Evolutionary conservation across 2,797 vertebrate species (phyloP), one percentile per base, ranked within the genome.

Genomic region (Perodicticus potto): DNA sequence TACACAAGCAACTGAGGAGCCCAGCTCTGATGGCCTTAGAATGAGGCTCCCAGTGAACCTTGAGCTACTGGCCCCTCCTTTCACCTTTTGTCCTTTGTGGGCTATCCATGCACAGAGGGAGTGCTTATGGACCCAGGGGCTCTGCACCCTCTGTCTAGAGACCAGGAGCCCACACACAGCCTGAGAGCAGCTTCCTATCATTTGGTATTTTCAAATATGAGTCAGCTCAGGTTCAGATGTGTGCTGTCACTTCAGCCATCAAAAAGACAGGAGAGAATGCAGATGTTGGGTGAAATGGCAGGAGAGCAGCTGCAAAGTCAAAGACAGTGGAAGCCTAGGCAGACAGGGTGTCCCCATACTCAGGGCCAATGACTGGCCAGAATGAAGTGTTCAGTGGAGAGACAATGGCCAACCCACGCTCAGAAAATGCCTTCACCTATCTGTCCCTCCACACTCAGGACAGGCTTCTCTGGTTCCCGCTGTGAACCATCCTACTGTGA

Each of bases 191-290:
- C 67, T 87, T 77, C 81, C 89, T 94, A 37, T 59, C 94, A 96
- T 96, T 97, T 12, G n/a, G 45, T 16, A 25, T 43, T 73, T 70
- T 69, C 92, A 98, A 84, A 85, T 73, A 96, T 0, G 86, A 98
- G 98, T 97, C 98, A 98, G 98, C 97, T 98, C 97, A 96, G 97
- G 97, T 73, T 98, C 94, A 96, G 94, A 97, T 88, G 95, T 80
- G 5, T 0, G 73, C 76, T 91, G 85, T 93, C 97, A 97, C 94
- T 96, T 97, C 94, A 85, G 34, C 97, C 96, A 87, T 95, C 95
- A 97, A 96, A 95, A 96, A 98, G 97, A 98, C 96, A 95, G 96
- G 97, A 97, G 96, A 97, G 96, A 94, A 97, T 86, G 93, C 89
- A 84, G 89, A 91, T 96, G 96, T 93, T 92, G 95, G 92, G 97